phyloP scores from a whole-genome alignment of 2,113 vertebrate species.

The Leucoraja erinaceus region DNA sequence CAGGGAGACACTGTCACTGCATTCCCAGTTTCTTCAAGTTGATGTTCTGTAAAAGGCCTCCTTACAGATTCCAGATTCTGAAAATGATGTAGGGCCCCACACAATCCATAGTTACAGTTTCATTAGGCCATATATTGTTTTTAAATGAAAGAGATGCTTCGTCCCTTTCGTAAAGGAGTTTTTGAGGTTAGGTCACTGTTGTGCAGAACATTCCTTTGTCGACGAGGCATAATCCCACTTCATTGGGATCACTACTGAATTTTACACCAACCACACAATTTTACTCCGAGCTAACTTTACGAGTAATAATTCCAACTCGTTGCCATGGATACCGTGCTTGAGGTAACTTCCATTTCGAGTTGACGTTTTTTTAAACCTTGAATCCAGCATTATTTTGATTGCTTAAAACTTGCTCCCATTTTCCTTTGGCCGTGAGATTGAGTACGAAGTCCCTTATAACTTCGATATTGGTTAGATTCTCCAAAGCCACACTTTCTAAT shows the following conservation, averaged over 20 bases:
- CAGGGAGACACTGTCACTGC: conserved; percentile 7
- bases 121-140: background rate
- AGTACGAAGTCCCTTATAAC: background rate
- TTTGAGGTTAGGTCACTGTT: conserved; percentile 14
- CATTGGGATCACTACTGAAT: background rate
- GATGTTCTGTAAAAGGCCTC: background rate
- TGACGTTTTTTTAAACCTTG: background rate
- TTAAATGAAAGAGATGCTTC: background rate
- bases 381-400: conserved; percentile 19
- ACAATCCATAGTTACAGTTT: background rate
- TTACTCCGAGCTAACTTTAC: background rate
- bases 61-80: no score
- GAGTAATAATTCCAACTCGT: conserved; percentile 15
- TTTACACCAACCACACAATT: background rate
- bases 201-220: conserved; percentile 21
- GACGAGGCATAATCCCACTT: background rate
- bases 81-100: background rate
- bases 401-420: background rate
- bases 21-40: conserved; percentile 9
- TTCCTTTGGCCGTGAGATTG: background rate
- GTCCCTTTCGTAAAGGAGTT: background rate
- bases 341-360: conserved; percentile 12
- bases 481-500: background rate
- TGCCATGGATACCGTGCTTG: background rate
- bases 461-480: background rate